Base-by-base conservation (phyloP, 2,888 invertebrate genomes). In the Polymixis flavicincta region DNA sequence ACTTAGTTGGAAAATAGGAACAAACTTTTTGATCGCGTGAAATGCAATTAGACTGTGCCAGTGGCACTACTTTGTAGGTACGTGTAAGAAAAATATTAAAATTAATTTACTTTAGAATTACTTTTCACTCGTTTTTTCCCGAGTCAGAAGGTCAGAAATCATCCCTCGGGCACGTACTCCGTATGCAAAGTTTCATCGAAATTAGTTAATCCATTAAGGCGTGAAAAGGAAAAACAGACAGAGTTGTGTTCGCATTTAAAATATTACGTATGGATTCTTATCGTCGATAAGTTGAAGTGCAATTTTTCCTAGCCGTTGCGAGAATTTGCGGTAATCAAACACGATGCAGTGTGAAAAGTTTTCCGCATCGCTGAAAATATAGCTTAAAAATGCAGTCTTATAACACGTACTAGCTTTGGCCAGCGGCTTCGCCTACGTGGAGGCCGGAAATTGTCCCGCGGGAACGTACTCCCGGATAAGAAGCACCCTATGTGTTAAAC, bases 11-110 rank as follows among this genome's bases (percentile, higher is more conserved):
- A 11, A 68, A 42, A 50, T 25, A 14, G 37, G n/a, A n/a, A 45
- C 45, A 59, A 42, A 52, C 8, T 37, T 52, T 45, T 63, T 42
- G 28, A 72, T 54, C 13, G 42, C 7, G n/a, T 17, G 0, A 57
- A 80, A 80, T 68, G 22, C 54, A 80, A 60, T 65, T 64, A 66
- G 6, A n/a, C 22, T 11, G 17, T 17, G 25, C 19, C 22, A 13
- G 14, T 17, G 25, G 25, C 22, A 13, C 1, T 7, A 71, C 28
- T 57, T 25, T 32, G 8, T n/a, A n/a, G n/a, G n/a, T 50, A 50
- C 19, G 7, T 50, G n/a, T 45, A 11, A 28, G n/a, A 2, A 4
- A 22, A 28, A 25, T 25, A 50, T 59, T 17, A 17, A 1, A 25
- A 6, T 37, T 5, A 25, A 57, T 13, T n/a, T 7, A 17, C 0